Conservation (phyloP, 2,113 vertebrate species). For the Aptenodytes forsteri region DNA sequence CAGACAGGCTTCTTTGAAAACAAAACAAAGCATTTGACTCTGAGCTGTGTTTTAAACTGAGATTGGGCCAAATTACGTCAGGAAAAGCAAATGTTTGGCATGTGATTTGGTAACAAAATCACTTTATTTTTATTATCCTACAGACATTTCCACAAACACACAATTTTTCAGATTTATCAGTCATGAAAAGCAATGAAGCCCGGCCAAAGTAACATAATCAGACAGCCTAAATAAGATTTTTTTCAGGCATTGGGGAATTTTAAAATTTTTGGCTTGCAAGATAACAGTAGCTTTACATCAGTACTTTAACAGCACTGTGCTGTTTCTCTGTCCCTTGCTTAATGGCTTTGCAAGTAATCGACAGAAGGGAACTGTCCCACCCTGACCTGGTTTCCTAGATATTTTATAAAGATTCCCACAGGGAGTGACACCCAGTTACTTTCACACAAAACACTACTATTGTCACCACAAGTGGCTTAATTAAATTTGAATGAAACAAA, state of each 20-base stretch:
- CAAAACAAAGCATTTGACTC: neutral
- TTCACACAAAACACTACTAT: neutral
- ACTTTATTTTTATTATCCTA: conserved; percentile 35
- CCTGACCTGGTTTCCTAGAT: conserved; percentile 21
- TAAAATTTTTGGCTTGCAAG: neutral
- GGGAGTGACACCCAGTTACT: neutral
- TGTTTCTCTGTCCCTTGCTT: neutral
- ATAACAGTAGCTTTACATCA: neutral
- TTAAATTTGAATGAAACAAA: neutral
- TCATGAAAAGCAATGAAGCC: neutral
- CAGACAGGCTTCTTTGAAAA: conserved; percentile 26
- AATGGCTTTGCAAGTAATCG: neutral
- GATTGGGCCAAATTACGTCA: conserved; percentile 31
- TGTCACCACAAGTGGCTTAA: conserved; percentile 7
- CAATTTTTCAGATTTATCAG: conserved; percentile 4
- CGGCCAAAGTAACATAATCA: conserved; percentile 11
- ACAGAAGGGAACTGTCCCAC: conserved; percentile 39
- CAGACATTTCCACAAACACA: conserved; percentile 40
- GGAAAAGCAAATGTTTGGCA: conserved; percentile 41
- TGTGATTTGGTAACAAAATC: conserved; percentile 54
- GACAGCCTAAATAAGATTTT: neutral
- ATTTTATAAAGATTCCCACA: neutral
- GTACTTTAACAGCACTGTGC: neutral
- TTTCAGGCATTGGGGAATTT: neutral
- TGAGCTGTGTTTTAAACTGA: neutral